These are phyloP conservation scores for Melitaea cinxia DNA, from an alignment of 1,140 invertebrate species.

Conservation along the genomic window DNA sequence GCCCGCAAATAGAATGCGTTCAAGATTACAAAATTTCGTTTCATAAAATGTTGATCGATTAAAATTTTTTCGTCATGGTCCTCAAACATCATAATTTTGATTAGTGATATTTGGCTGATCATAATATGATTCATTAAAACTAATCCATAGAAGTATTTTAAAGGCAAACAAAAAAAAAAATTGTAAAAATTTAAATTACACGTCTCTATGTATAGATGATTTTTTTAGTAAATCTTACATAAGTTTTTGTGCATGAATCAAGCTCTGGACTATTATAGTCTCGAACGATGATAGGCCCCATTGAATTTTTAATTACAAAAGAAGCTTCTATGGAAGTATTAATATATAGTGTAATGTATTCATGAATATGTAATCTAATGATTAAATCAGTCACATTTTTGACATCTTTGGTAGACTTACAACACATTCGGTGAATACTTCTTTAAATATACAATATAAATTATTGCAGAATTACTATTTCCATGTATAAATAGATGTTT, in stretches of 20 bases:
- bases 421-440: conserved; percentile 44
- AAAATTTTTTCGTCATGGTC: conserved; percentile 68
- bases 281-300: conserved; percentile 44
- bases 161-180: conserved; percentile 33
- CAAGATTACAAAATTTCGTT: conserved; percentile 44
- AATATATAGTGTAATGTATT: conserved; percentile 39
- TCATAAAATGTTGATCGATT: conserved; percentile 74
- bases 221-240: conserved; percentile 51
- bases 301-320: conserved; percentile 37
- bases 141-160: conserved; percentile 24
- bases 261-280: conserved; percentile 49
- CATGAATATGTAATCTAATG: conserved; percentile 51
- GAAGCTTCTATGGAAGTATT: conserved; percentile 58
- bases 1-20: conserved; percentile 28
- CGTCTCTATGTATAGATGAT: conserved; percentile 37
- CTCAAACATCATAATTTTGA: conserved; percentile 62
- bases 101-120: conserved; percentile 30
- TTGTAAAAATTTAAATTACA: conserved; percentile 37
- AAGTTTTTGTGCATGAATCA: conserved; percentile 73
- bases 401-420: conserved; percentile 71
- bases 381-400: conserved; percentile 61
- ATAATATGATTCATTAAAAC: conserved; percentile 13
- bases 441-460: conserved; percentile 44
- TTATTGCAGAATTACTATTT: conserved; percentile 48
- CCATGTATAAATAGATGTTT: conserved; percentile 48